Conservation (phyloP, 2,888 invertebrate species). For the Himalopsyche kuldschensis region DNA sequence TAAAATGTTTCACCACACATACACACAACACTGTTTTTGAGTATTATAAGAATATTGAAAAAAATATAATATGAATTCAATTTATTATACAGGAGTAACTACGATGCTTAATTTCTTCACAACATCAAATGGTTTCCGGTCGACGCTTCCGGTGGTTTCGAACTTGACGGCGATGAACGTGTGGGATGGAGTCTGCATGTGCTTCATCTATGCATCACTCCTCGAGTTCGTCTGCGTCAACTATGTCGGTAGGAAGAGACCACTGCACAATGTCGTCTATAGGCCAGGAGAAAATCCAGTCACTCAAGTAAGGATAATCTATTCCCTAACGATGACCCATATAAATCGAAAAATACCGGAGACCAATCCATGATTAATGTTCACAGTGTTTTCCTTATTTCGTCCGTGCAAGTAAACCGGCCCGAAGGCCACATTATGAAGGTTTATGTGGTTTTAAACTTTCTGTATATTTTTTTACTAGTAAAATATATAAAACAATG, state of each 20-base stretch:
- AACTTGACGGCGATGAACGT: constrained; percentile 95
- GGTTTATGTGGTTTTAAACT: no score
- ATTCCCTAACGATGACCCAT: not conserved
- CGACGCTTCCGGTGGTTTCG: constrained; percentile 90
- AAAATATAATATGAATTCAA: not conserved
- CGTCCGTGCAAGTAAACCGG: no score
- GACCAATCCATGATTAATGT: not conserved
- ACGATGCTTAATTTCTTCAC: constrained; percentile 99
- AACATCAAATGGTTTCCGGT: constrained; percentile 89
- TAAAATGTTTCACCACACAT: no score
- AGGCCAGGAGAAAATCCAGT: constrained; percentile 89
- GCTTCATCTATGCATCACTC: constrained; percentile 93
- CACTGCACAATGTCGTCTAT: constrained; percentile 86
- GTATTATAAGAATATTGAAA: not conserved
- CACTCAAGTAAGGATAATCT: constrained; percentile 71
- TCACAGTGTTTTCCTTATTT: no score
- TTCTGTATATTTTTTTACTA: no score
- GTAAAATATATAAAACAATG: no score
- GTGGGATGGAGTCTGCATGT: constrained; percentile 97
- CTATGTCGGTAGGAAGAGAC: constrained; percentile 89
- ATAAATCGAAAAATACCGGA: not conserved
- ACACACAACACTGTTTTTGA: no score
- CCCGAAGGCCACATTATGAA: no score
- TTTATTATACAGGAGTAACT: constrained; percentile 74
- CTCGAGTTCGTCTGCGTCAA: constrained; percentile 94